phyloP scores from a whole-genome alignment of 2,888 invertebrate species.

The Drosophila affinis region DNA sequence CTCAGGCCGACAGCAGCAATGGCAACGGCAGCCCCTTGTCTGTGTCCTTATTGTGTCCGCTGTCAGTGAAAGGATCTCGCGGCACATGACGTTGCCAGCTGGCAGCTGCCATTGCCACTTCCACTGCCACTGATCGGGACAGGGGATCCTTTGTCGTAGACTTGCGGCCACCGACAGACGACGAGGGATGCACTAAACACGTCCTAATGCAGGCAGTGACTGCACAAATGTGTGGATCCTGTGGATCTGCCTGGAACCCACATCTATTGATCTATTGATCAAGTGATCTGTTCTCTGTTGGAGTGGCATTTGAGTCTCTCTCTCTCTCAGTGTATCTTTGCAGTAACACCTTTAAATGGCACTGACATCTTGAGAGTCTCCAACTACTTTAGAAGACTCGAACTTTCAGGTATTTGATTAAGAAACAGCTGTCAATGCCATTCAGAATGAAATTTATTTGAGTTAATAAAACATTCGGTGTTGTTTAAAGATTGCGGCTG shows the following conservation, averaged over 20 bases:
- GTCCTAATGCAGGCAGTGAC: constrained; percentile 1
- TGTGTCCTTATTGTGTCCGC: constrained; percentile 29
- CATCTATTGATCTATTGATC: no score
- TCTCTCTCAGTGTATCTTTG: neutral
- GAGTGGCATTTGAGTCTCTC: neutral
- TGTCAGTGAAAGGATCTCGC: constrained; percentile 32
- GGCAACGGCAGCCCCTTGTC: constrained; percentile 8
- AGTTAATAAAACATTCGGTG: no score
- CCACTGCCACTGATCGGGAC: constrained; percentile 26
- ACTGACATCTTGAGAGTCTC: no score
- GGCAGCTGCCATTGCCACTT: constrained; percentile 19
- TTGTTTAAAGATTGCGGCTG: no score
- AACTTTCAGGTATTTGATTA: no score
- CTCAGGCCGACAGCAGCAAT: constrained; percentile 14
- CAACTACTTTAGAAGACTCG: no score
- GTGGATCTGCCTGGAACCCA: neutral
- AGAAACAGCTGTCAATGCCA: no score
- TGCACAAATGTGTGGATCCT: constrained; percentile 10
- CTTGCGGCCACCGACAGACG: constrained; percentile 24
- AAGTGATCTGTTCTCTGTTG: neutral
- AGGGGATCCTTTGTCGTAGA: constrained; percentile 39
- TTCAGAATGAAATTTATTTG: no score
- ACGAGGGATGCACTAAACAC: constrained; percentile 4
- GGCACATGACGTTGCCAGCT: constrained; percentile 60
- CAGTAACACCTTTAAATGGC: neutral